Percentiles rank a stretch among this genome's conserved stretches.
phyloP scores from a whole-genome alignment of 2,888 invertebrate genomes.

The Polyommatus iphigenia region DNA sequence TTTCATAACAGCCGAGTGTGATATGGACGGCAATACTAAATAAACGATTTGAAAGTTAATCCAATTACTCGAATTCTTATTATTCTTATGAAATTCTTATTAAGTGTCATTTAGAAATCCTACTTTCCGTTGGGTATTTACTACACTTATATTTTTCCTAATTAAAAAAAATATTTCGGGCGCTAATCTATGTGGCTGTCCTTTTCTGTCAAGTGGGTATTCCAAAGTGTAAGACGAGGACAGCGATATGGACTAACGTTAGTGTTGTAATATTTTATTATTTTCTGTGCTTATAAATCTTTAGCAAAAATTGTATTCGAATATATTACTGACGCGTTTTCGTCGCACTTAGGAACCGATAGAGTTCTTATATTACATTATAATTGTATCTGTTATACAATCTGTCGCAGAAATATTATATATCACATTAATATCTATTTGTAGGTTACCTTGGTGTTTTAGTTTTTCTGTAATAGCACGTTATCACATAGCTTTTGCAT shows the following conservation, averaged over 20 bases:
- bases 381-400: conserved; percentile 15
- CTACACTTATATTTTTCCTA: not conserved
- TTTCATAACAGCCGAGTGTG: conserved; percentile 25
- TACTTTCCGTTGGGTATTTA: not conserved
- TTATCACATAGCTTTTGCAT: conserved; percentile 19
- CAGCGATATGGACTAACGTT: not conserved
- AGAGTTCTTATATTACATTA: conserved; percentile 14
- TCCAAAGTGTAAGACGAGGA: not conserved
- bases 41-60: not conserved
- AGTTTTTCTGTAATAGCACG: conserved; percentile 19
- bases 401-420: conserved; percentile 24
- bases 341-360: conserved; percentile 16
- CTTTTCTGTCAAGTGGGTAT: not conserved
- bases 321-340: not conserved
- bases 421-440: conserved; percentile 28
- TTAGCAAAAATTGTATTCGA: conserved; percentile 24
- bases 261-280: not conserved
- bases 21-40: conserved; percentile 30
- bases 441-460: conserved; percentile 26
- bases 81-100: not conserved
- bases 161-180: not conserved
- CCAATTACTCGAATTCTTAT: conserved; percentile 8
- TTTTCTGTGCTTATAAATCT: conserved; percentile 11
- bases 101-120: not conserved
- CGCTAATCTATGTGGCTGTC: not conserved